Percentiles rank a stretch among this genome's conserved stretches.
Evolutionary conservation across 1,140 invertebrate genomes (phyloP).

Genomic region (Drosophila watanabei): DNA sequence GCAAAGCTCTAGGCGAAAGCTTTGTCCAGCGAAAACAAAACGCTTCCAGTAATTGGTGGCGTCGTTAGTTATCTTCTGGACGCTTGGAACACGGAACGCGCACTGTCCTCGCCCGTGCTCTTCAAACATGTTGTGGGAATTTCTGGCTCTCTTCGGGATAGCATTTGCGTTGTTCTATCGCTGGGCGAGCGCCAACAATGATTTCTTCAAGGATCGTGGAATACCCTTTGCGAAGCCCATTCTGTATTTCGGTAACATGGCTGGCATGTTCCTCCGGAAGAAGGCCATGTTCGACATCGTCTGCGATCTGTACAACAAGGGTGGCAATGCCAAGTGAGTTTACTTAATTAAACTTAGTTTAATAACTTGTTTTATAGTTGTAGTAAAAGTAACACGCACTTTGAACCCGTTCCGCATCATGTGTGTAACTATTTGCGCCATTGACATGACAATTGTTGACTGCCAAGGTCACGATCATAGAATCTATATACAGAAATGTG

Average conservation of each 20-base stretch:
- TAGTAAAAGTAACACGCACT: conserved; percentile 6
- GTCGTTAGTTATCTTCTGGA: conserved; percentile 44
- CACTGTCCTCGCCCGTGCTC: conserved; percentile 2
- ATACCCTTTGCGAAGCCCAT: conserved; percentile 62
- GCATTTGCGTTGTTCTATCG: conserved; percentile 61
- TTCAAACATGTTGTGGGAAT: conserved; percentile 65
- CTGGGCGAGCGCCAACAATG: conserved; percentile 65
- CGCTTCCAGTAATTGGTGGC: conserved; percentile 41
- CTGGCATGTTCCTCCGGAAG: conserved; percentile 41
- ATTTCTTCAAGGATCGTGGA: conserved; percentile 70
- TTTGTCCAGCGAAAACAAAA: conserved; percentile 36
- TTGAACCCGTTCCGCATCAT: conserved; percentile 2
- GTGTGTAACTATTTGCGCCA: conserved; percentile 13
- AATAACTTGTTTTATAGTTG: background rate
- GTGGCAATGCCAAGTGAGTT: conserved; percentile 64
- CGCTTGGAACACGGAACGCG: conserved; percentile 5
- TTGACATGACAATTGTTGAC: background rate
- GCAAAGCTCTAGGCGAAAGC: conserved; percentile 34
- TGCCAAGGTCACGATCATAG: conserved; percentile 25
- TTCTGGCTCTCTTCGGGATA: conserved; percentile 46
- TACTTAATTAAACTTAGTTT: background rate
- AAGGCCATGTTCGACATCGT: conserved; percentile 67
- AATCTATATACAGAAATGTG: conserved; percentile 1
- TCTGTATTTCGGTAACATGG: conserved; percentile 67
- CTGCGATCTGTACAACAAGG: conserved; percentile 62